These are phyloP conservation scores for Corythornis cristatus DNA, from an alignment of 2,113 vertebrate species.

Conservation along the genomic window DNA sequence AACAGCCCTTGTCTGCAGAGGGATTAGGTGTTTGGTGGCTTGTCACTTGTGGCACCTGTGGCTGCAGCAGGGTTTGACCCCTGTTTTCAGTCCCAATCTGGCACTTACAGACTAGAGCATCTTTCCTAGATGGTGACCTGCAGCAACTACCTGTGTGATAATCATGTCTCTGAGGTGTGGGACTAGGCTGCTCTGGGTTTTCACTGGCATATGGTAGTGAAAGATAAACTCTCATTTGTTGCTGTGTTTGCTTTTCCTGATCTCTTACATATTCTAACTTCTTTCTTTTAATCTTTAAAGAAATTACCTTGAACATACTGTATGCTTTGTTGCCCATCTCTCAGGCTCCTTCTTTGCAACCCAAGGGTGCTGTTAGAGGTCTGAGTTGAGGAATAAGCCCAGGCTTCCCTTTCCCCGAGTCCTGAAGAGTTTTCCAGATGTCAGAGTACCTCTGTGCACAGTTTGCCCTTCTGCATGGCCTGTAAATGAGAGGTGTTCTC, in stretches of 20 bases:
- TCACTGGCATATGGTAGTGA: background rate
- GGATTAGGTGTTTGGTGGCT: background rate
- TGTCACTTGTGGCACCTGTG: background rate
- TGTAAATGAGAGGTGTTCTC: background rate
- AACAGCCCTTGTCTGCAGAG: background rate
- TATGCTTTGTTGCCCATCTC: background rate
- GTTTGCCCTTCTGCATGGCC: background rate
- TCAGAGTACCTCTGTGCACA: background rate
- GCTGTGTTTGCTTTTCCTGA: background rate
- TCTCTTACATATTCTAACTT: background rate
- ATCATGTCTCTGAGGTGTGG: background rate
- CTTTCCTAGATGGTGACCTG: background rate
- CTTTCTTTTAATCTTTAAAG: background rate
- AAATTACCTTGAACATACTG: background rate
- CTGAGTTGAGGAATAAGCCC: background rate
- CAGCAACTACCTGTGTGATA: rapidly evolving
- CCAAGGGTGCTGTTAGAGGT: background rate
- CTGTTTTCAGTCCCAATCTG: background rate
- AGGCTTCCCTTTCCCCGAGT: background rate
- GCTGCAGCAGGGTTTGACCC: background rate
- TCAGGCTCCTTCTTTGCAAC: background rate
- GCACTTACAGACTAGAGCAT: background rate
- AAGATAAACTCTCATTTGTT: background rate
- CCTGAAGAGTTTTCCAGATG: background rate
- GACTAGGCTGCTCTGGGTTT: background rate